Evolutionary conservation across 2,888 invertebrate species (phyloP), one percentile per base, ranked within the genome.

Genomic region (Coleophora flavipennella): DNA sequence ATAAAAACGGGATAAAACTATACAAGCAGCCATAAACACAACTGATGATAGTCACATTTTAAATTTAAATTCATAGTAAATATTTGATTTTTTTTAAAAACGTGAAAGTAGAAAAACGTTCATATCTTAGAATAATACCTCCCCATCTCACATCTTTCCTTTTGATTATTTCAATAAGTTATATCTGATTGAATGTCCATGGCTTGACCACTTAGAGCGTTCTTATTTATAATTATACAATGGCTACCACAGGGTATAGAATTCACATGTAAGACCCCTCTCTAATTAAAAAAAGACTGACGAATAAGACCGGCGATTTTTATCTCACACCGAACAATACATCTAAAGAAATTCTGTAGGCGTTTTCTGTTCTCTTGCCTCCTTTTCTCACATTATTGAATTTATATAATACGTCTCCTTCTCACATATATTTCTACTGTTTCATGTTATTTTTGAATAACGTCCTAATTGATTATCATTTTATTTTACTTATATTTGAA

Each of bases 291-390:
- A 80, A 73, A 80, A 75, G 59, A 55, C 79, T 68, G 79, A 84
- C 84, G 84, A 84, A 84, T 84, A 76, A 83, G 73, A 78, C 80
- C 74, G 67, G 71, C 75, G 83, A 83, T 83, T 81, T 80, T 80
- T 79, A 84, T 84, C 84, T 67, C 72, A 67, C 67, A 71, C 78
- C 80, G 79, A 83, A 83, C 81, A 78, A 65, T 72, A 69, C 67
- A 72, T 64, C 68, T 68, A 67, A 75, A 72, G 77, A 70, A 72
- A 67, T 62, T 46, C 55, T 65, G 81, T 69, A 83, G 83, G 83
- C 83, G 84, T 80, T 72, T 57, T 71, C 69, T 62, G 62, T 64
- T n/a, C n/a, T n/a, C 42, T 49, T 52, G 51, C 63, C 53, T 79
- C 78, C 60, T 66, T 62, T 56, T 80, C 70, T 54, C 55, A 52